Conservation (phyloP, 2,797 vertebrate genomes). For the Myotis planiceps region DNA sequence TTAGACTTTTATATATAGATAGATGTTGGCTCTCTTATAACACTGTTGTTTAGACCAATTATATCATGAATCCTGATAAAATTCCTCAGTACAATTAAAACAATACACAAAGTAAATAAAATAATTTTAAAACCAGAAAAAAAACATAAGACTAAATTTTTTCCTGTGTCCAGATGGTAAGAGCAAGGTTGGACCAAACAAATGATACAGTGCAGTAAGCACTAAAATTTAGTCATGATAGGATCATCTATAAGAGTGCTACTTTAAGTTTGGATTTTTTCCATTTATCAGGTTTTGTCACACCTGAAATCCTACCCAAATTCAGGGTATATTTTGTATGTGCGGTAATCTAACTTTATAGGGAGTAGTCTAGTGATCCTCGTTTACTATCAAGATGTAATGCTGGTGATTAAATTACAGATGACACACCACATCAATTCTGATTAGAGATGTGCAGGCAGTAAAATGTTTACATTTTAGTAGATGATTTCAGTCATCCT, state of each 20-base stretch:
- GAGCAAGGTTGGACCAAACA: background rate
- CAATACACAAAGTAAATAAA: background rate
- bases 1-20: no score
- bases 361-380: conserved; percentile 78
- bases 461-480: conserved; percentile 80
- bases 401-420: conserved; percentile 86
- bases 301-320: conserved; percentile 74
- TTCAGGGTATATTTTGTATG: conserved; percentile 73
- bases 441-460: conserved; percentile 85
- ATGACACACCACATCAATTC: conserved; percentile 88
- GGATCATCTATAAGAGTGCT: conserved; percentile 42
- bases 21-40: background rate
- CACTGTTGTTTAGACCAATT: background rate
- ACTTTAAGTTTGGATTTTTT: conserved; percentile 72
- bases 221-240: background rate
- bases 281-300: conserved; percentile 79
- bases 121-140: background rate
- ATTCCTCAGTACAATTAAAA: background rate
- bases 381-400: conserved; percentile 86
- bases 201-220: background rate
- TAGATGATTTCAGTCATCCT: conserved; percentile 68
- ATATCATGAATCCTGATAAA: background rate
- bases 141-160: conserved; percentile 1
- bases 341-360: conserved; percentile 81
- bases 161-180: conserved; percentile 4